A percentile compares a stretch with the other conserved stretches of the same genome.
phyloP scores from a whole-genome alignment of 2,888 invertebrate species.

The Syritta pipiens region DNA sequence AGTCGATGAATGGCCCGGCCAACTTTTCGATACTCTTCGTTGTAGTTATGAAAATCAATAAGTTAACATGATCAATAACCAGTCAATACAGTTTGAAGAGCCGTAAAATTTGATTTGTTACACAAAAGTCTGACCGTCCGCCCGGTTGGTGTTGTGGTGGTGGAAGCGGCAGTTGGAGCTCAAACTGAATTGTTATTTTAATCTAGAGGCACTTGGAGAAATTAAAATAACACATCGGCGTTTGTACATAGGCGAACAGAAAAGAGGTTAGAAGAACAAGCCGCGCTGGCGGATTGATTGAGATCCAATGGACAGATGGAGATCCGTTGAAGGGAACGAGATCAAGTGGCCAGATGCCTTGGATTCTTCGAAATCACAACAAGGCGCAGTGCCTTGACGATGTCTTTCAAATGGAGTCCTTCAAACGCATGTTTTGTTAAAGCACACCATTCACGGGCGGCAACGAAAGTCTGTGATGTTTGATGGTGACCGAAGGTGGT shows the following conservation, averaged over 20 bases:
- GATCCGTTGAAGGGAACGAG: neutral
- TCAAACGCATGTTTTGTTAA: too few relatives aligned
- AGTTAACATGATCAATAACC: conserved; percentile 66
- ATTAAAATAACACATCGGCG: conserved; percentile 53
- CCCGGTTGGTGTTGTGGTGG: neutral
- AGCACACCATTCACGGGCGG: too few relatives aligned
- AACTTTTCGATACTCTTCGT: conserved; percentile 19
- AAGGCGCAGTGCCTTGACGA: too few relatives aligned
- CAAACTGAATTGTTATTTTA: conserved; percentile 48
- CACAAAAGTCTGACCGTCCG: conserved; percentile 44
- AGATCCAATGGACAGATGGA: neutral
- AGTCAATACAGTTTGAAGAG: conserved; percentile 62
- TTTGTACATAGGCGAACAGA: neutral
- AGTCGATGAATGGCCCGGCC: conserved; percentile 54
- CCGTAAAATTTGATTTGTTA: conserved; percentile 63
- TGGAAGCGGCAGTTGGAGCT: conserved; percentile 2
- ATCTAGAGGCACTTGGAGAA: conserved; percentile 50
- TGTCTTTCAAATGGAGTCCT: too few relatives aligned
- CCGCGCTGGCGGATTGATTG: conserved; percentile 5
- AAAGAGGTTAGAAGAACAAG: conserved; percentile 37
- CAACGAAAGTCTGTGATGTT: too few relatives aligned
- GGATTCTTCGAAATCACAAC: too few relatives aligned
- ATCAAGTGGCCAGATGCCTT: neutral
- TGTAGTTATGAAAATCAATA: conserved; percentile 50
- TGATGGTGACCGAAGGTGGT: too few relatives aligned